A percentile compares a stretch with the other conserved stretches of the same genome.
phyloP scores from a whole-genome alignment of 2,797 vertebrate genomes.

The Loris lydekkerianus region DNA sequence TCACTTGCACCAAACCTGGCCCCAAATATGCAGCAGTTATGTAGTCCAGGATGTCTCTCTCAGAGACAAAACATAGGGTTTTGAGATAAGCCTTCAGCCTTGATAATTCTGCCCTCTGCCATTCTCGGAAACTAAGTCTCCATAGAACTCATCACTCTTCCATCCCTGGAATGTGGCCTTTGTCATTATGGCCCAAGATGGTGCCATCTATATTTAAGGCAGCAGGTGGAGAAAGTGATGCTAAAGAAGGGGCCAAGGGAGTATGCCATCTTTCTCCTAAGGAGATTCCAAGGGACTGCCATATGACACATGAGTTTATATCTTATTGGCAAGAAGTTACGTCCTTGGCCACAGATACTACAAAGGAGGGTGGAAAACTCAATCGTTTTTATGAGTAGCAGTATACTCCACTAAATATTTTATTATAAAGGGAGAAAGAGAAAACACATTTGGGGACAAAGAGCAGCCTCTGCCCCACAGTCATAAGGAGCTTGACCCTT shows the following conservation, averaged over 20 bases:
- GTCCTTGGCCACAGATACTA: not conserved
- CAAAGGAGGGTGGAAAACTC: slow-evolving; percentile 23
- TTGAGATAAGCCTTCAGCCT: not conserved
- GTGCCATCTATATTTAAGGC: not conserved
- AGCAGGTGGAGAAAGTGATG: not conserved
- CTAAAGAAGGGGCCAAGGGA: not conserved
- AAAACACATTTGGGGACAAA: not conserved
- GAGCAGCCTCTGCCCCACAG: not conserved
- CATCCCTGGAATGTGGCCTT: not conserved
- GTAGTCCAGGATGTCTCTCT: not conserved
- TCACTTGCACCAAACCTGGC: not conserved
- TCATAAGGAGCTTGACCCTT: not conserved
- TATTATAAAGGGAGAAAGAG: slow-evolving; percentile 34
- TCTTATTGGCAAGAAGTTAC: not conserved
- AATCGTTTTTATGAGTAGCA: slow-evolving; percentile 39
- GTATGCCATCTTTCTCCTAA: not conserved
- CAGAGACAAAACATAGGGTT: not conserved
- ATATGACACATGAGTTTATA: not conserved
- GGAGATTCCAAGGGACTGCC: not conserved
- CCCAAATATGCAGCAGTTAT: not conserved
- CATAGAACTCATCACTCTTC: not conserved
- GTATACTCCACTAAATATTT: not conserved
- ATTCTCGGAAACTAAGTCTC: slow-evolving; percentile 25
- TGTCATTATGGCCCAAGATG: not conserved
- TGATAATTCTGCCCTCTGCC: slow-evolving; percentile 1